Evolutionary conservation across 2,888 invertebrate species (phyloP).

Genomic region (Idaea biselata): DNA sequence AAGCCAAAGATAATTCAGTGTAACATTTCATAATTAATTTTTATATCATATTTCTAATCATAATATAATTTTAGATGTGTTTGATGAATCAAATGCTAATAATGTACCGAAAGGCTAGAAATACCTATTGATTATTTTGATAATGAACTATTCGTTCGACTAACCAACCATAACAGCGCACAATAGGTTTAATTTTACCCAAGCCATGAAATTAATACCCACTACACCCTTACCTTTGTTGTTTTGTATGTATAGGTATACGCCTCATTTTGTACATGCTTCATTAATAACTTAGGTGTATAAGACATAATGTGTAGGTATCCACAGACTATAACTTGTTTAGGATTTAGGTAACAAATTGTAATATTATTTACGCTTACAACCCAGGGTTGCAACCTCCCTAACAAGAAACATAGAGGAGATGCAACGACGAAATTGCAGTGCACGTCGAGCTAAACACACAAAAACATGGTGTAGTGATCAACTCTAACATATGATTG

Average conservation of each 20-base stretch:
- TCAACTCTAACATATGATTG: neutral
- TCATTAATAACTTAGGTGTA: neutral
- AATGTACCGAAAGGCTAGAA: neutral
- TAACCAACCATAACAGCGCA: neutral
- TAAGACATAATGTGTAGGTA: neutral
- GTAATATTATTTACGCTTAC: neutral
- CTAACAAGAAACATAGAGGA: neutral
- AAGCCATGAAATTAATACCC: neutral
- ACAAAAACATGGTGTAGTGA: neutral
- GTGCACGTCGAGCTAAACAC: neutral
- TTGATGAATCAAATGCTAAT: neutral
- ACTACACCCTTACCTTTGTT: neutral
- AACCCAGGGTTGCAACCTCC: neutral
- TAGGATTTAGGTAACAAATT: neutral
- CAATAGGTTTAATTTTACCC: slow-evolving; percentile 1
- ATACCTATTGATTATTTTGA: neutral
- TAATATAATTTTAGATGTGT: neutral
- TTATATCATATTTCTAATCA: neutral
- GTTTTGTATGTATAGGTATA: neutral
- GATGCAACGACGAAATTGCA: neutral
- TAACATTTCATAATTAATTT: neutral
- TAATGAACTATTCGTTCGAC: neutral
- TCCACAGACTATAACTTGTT: neutral
- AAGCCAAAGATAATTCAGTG: neutral
- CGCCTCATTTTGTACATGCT: neutral